These are phyloP conservation scores for Astropecten irregularis DNA, from an alignment of 53 echinoderm and acorn worm species.

Conservation along the genomic window DNA sequence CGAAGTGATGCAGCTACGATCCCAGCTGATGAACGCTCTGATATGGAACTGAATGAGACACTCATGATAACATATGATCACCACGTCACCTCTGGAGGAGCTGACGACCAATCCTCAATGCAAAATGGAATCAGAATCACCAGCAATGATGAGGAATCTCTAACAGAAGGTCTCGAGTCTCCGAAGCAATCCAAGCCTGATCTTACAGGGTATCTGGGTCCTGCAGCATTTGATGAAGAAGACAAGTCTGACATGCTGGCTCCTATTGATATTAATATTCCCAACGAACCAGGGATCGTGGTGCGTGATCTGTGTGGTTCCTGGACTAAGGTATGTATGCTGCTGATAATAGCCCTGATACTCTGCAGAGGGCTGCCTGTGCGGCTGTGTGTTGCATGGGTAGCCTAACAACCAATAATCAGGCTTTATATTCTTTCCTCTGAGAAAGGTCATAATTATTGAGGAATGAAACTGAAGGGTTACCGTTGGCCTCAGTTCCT, in stretches of 20 bases:
- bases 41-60: neutral
- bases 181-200: neutral
- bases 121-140: neutral
- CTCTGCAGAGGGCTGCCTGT: neutral
- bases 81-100: neutral
- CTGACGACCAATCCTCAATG: too few species aligned
- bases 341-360: neutral
- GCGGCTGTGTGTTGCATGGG: neutral
- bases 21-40: neutral
- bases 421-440: neutral
- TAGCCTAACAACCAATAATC: neutral
- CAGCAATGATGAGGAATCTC: neutral
- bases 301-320: conserved; percentile 17
- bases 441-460: neutral
- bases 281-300: neutral
- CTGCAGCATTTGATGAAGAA: neutral
- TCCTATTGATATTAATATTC: too few species aligned
- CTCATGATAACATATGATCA: neutral
- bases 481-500: too few species aligned
- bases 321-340: conserved; percentile 9
- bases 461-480: too few species aligned
- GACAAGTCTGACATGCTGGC: neutral
- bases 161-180: neutral
- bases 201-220: neutral
- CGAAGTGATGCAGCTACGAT: neutral